Evolutionary conservation across 1,140 invertebrate species (phyloP).

Genomic region (Colletes gigas): DNA sequence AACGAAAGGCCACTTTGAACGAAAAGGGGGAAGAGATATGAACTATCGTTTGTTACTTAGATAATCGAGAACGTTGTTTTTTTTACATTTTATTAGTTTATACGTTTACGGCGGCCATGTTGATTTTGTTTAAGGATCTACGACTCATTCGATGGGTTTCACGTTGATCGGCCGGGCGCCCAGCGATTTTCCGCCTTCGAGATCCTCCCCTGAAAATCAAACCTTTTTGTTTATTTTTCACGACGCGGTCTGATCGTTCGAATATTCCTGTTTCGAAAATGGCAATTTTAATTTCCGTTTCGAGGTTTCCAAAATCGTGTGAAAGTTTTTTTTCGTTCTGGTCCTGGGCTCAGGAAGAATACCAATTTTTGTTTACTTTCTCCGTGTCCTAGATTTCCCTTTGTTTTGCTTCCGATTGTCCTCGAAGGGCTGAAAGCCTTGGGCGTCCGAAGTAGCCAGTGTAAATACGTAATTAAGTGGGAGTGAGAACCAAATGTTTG

Average conservation of each 20-base stretch:
- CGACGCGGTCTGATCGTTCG: too few species aligned
- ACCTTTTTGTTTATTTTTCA: not conserved
- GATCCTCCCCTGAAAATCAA: too few species aligned
- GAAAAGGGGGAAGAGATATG: slow-evolving; percentile 51
- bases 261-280: too few species aligned
- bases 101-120: slow-evolving; percentile 80
- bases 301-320: not conserved
- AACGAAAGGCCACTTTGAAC: slow-evolving; percentile 60
- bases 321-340: too few species aligned
- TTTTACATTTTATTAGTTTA: slow-evolving; percentile 82
- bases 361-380: too few species aligned
- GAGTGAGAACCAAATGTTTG: slow-evolving; percentile 47
- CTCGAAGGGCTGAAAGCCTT: slow-evolving; percentile 32
- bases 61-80: slow-evolving; percentile 81
- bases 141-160: slow-evolving; percentile 69
- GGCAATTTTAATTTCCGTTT: too few species aligned
- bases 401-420: not conserved
- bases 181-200: slow-evolving; percentile 43
- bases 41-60: slow-evolving; percentile 82
- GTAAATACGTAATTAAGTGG: slow-evolving; percentile 61
- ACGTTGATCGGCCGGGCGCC: slow-evolving; percentile 63
- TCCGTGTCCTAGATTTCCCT: not conserved
- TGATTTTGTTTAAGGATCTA: slow-evolving; percentile 79
- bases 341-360: too few species aligned
- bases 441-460: slow-evolving; percentile 58